These are phyloP conservation scores for Pseudanteris insignis DNA, from an alignment of 2,888 invertebrate genomes.

Conservation along the genomic window DNA sequence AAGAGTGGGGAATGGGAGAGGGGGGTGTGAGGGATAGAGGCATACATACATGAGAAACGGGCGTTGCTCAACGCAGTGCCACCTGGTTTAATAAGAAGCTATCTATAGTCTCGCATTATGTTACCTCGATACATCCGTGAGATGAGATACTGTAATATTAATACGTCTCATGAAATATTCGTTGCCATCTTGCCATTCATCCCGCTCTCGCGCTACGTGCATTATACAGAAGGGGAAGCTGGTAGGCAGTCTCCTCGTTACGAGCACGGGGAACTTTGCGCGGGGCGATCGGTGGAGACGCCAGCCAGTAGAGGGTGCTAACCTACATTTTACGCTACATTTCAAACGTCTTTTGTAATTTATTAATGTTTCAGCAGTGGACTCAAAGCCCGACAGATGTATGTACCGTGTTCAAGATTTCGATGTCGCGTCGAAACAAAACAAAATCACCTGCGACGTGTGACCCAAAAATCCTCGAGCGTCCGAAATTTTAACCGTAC, in stretches of 20 bases:
- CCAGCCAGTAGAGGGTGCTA: conserved; percentile 48
- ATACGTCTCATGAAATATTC: conserved; percentile 65
- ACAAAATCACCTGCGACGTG: too few species aligned
- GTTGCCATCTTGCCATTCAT: conserved; percentile 65
- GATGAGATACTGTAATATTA: conserved; percentile 66
- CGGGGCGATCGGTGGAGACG: conserved; percentile 28
- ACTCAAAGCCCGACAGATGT: conserved; percentile 28
- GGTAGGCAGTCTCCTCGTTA: conserved; percentile 47
- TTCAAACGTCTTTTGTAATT: conserved; percentile 54
- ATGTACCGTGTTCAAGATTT: conserved; percentile 26
- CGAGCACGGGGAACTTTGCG: conserved; percentile 51
- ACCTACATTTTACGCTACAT: conserved; percentile 59
- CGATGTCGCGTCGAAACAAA: too few species aligned
- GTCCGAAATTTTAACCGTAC: too few species aligned
- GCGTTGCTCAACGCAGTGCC: conserved; percentile 55
- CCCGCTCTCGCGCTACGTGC: conserved; percentile 53
- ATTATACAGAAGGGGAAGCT: conserved; percentile 45
- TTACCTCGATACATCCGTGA: conserved; percentile 66
- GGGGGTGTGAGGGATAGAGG: conserved; percentile 18
- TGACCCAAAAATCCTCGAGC: too few species aligned
- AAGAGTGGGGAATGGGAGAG: conserved; percentile 17
- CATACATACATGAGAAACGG: conserved; percentile 39
- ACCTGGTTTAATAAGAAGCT: conserved; percentile 68
- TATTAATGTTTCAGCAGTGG: conserved; percentile 48
- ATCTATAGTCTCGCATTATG: conserved; percentile 69